Evolutionary conservation across 2,113 vertebrate species (phyloP), one percentile per base, ranked within the genome.

Genomic region (Ailuropoda melanoleuca): DNA sequence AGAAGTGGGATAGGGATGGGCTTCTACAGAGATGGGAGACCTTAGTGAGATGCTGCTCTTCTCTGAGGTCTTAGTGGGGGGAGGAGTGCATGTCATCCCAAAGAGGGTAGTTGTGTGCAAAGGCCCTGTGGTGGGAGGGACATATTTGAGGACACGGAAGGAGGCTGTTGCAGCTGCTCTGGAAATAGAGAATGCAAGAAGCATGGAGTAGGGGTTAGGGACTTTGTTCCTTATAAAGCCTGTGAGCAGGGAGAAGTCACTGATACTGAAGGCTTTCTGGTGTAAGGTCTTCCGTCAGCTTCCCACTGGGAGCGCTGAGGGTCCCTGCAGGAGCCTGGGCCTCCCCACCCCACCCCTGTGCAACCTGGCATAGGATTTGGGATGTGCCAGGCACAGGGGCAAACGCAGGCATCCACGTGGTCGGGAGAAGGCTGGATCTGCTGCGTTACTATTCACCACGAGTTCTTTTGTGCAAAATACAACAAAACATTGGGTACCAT

Each of bases 301-400:
- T 56, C 29, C 0, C 0, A 0, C 14, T 7, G 5, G 29, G 39
- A 9, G 7, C 12, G 4, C 0, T 0, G 8, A 15, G 8, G 43
- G 66, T 23, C 50, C 53, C 68, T 24, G 6, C 5, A 10, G 95
- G 26, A 29, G 6, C 48, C 56, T n/a, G 9, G 7, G 15, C 15
- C 0, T 1, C 17, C 37, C 74, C 1, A 0, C 31, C 6, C 0
- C 8, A 2, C 0, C 17, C 9, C 31, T 5, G 0, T 14, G 48
- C 18, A n/a, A 0, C 53, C 15, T 82, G 58, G 34, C 60, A 46
- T 80, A 62, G 60, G 74, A 1, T 53, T 48, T 70, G 83, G 66
- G 34, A 18, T 0, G 11, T 77, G 60, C 18, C 8, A 11, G 48
- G 62, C 53, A 37, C 9, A 7, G 62, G 37, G 37, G 4, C 39